Percentiles rank a stretch among this genome's conserved stretches.
Conservation (phyloP, 1,140 invertebrate genomes). For the Pseudomyrmex pallidus region DNA sequence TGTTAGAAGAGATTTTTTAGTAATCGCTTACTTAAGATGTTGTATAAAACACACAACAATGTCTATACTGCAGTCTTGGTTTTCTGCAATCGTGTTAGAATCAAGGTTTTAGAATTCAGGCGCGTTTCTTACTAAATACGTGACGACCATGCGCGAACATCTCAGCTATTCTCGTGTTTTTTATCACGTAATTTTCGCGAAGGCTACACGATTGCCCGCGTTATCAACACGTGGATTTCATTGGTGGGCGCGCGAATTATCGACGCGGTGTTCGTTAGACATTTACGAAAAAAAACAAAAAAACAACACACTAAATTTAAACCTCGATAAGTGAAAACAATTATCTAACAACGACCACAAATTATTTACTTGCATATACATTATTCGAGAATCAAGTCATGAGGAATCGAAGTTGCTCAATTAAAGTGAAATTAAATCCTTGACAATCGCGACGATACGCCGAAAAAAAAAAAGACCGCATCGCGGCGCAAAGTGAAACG, state of each 20-base stretch:
- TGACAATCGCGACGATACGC: neutral
- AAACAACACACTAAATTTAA: too few species aligned
- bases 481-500: constrained; percentile 70
- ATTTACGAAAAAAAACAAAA: neutral
- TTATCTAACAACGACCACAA: too few species aligned
- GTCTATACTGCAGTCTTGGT: too few species aligned
- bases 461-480: constrained; percentile 7
- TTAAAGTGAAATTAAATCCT: neutral
- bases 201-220: neutral
- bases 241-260: neutral
- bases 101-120: too few species aligned
- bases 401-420: neutral
- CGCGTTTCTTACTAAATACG: constrained; percentile 17
- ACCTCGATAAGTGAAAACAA: too few species aligned
- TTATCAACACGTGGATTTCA: neutral
- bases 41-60: too few species aligned
- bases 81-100: too few species aligned
- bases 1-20: too few species aligned
- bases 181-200: constrained; percentile 30
- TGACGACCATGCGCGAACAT: constrained; percentile 16
- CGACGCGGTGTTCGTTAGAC: neutral
- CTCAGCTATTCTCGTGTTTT: constrained; percentile 23
- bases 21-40: too few species aligned
- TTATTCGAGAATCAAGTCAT: too few species aligned
- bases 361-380: too few species aligned